Evolutionary conservation across 2,888 invertebrate species (phyloP).

Genomic region (Papilio elwesi): DNA sequence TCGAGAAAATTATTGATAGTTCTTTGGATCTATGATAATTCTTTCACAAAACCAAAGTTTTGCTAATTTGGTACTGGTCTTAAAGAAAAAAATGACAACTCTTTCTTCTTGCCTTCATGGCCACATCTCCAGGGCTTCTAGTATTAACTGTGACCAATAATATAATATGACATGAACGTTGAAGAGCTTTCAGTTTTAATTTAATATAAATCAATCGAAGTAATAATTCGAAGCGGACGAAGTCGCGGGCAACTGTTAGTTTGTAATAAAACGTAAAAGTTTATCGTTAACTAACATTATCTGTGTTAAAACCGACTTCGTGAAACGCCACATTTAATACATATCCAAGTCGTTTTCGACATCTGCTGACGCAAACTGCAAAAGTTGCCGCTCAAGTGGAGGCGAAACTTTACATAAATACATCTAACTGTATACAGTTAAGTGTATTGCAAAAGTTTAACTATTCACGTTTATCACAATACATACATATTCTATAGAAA

Average conservation of each 20-base stretch:
- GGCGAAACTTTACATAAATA: constrained; percentile 10
- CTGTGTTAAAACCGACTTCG: constrained; percentile 13
- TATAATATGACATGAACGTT: no score
- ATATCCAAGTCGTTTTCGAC: constrained; percentile 20
- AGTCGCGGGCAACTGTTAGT: neutral
- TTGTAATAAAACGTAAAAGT: neutral
- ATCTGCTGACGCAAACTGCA: constrained; percentile 20
- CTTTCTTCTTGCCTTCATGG: no score
- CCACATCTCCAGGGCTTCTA: no score
- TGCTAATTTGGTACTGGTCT: no score
- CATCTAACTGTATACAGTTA: neutral
- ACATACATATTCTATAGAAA: no score
- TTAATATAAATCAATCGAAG: no score
- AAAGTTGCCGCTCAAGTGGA: constrained; percentile 3
- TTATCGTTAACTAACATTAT: neutral
- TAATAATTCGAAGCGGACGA: neutral
- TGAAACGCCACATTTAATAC: constrained; percentile 2
- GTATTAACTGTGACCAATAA: no score
- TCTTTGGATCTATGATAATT: no score
- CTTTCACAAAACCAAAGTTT: no score
- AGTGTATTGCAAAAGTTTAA: neutral
- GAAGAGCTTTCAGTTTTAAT: no score
- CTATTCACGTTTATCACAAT: neutral
- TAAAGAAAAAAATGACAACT: no score
- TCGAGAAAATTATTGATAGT: no score